These are phyloP conservation scores for Hartigia nigra DNA, from an alignment of 2,888 invertebrate genomes.

Conservation along the genomic window DNA sequence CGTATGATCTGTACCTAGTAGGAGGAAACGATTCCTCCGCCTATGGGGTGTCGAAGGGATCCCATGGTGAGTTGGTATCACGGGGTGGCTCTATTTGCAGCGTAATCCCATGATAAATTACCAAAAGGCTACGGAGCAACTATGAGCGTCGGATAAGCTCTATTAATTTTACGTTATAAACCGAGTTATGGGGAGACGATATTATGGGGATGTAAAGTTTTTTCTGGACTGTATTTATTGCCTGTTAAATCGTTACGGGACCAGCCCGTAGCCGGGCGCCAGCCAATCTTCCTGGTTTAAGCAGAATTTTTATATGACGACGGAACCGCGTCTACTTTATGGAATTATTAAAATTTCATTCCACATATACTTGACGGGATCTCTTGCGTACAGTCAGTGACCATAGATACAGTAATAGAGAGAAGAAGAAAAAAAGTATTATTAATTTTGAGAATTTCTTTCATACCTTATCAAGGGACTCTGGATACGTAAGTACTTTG, in stretches of 20 bases:
- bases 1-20: background rate
- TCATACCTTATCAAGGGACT: background rate
- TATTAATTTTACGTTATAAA: constrained; percentile 66
- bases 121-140: constrained; percentile 42
- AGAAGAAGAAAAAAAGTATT: background rate
- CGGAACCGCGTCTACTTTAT: background rate
- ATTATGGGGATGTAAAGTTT: constrained; percentile 35
- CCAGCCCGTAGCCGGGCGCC: background rate
- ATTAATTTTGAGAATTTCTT: background rate
- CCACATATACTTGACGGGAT: background rate
- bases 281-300: background rate
- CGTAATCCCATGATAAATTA: constrained; percentile 65
- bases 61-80: constrained; percentile 22
- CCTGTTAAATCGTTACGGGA: constrained; percentile 30
- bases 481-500: background rate
- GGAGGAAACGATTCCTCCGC: constrained; percentile 44
- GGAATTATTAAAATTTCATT: constrained; percentile 1
- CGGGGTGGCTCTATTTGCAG: constrained; percentile 55
- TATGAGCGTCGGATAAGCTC: constrained; percentile 55
- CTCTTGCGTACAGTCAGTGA: background rate
- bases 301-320: background rate
- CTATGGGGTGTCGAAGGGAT: constrained; percentile 31
- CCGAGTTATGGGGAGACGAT: constrained; percentile 26
- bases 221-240: constrained; percentile 38
- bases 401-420: background rate